These are phyloP conservation scores for Echinarachnius parma DNA, from an alignment of 53 echinoderm and acorn worm genomes.

Conservation along the genomic window DNA sequence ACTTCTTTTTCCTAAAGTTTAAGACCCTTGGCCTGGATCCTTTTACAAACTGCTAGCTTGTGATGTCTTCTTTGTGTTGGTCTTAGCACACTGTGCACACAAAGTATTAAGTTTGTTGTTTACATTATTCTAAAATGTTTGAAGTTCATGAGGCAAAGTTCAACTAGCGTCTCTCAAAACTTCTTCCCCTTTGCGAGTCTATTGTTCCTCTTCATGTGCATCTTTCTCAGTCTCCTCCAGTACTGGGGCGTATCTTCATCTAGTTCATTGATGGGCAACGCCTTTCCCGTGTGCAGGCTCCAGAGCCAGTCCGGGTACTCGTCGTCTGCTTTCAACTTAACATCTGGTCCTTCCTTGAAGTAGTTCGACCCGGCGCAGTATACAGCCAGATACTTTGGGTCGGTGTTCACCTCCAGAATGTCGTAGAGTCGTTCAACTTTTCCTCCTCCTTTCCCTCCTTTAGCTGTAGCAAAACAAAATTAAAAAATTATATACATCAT, in stretches of 20 bases:
- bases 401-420: constrained; percentile 72
- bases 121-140: no score
- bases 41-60: no score
- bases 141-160: no score
- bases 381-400: constrained; percentile 71
- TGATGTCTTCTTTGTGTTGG: no score
- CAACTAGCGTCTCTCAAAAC: constrained; percentile 28
- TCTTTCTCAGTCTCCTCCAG: constrained; percentile 78
- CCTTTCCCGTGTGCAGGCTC: constrained; percentile 75
- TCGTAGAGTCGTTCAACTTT: constrained; percentile 57
- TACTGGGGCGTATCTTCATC: constrained; percentile 75
- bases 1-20: no score
- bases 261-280: constrained; percentile 61
- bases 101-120: no score
- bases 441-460: constrained; percentile 37
- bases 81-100: no score
- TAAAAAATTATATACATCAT: no score
- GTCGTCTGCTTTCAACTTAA: constrained; percentile 73
- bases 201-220: constrained; percentile 88
- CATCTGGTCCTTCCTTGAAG: constrained; percentile 75
- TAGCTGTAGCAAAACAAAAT: constrained; percentile 6
- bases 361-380: constrained; percentile 81
- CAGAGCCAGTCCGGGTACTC: constrained; percentile 98
- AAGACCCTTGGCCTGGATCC: no score
- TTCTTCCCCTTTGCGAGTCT: constrained; percentile 67